phyloP scores from a whole-genome alignment of 2,797 vertebrate species.

The Podargus strigoides region DNA sequence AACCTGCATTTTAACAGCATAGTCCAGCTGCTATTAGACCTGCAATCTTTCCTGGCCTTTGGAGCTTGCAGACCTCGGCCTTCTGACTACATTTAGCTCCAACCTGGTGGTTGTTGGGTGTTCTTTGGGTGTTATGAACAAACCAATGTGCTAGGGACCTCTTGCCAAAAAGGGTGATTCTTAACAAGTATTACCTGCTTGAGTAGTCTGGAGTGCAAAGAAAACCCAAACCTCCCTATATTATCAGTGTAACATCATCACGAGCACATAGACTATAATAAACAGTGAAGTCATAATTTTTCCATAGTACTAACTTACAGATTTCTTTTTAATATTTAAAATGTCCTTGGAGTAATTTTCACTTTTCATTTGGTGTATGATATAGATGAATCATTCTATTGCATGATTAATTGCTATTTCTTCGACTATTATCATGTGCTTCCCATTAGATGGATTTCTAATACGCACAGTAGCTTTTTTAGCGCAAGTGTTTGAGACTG shows the following conservation, averaged over 20 bases:
- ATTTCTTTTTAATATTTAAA: conserved; percentile 8
- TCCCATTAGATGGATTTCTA: background rate
- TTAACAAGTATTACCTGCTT: background rate
- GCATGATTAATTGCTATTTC: background rate
- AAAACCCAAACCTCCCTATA: background rate
- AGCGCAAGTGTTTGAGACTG: background rate
- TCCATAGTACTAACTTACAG: background rate
- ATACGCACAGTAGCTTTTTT: background rate
- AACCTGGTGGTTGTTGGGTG: background rate
- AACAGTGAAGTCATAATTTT: background rate
- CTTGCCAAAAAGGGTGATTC: background rate
- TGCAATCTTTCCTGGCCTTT: background rate
- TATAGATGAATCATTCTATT: background rate
- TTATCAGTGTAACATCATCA: background rate
- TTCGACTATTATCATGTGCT: background rate
- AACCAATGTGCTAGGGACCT: fast-evolving
- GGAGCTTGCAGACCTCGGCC: background rate
- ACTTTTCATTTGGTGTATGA: background rate
- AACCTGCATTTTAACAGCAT: background rate
- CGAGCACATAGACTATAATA: background rate
- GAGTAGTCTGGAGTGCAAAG: background rate
- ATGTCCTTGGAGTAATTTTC: background rate
- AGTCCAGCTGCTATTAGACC: background rate
- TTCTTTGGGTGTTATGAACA: background rate
- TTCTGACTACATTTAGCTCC: background rate